phyloP scores from a whole-genome alignment of 2,113 vertebrate genomes.

The Stictonetta naevosa region DNA sequence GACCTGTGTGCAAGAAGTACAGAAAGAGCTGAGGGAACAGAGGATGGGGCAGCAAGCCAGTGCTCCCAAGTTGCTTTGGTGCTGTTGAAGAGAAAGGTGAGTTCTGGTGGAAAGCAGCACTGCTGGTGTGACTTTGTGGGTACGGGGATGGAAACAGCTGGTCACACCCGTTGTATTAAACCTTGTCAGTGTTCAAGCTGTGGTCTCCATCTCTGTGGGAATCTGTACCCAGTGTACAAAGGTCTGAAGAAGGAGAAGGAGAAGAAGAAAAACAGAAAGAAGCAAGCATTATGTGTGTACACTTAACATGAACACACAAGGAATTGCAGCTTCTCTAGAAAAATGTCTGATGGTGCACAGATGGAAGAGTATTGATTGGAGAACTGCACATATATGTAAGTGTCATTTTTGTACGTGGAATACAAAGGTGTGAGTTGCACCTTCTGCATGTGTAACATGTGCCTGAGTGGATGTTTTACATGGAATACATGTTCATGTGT shows the following conservation, averaged over 20 bases:
- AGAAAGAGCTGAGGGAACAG: neutral
- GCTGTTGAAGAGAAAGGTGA: neutral
- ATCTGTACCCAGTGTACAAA: neutral
- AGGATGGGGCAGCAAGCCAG: neutral
- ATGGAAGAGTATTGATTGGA: neutral
- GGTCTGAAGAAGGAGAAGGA: neutral
- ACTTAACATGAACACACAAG: neutral
- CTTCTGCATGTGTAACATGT: accelerated
- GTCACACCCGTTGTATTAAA: neutral
- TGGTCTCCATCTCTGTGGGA: neutral
- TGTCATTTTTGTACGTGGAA: neutral
- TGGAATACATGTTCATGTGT: neutral
- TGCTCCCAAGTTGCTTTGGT: neutral
- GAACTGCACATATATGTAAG: accelerated
- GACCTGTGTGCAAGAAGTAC: neutral
- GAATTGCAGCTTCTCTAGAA: neutral
- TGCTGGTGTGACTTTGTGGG: neutral
- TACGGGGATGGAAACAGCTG: neutral
- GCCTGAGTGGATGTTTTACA: neutral
- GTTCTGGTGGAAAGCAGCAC: neutral
- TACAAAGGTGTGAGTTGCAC: neutral
- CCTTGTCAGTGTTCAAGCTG: neutral
- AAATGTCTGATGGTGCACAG: neutral
- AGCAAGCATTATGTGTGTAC: neutral
- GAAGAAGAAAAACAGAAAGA: neutral